phyloP scores from a whole-genome alignment of 92 coral and sea anemone genomes.

The Paramuricea clavata region DNA sequence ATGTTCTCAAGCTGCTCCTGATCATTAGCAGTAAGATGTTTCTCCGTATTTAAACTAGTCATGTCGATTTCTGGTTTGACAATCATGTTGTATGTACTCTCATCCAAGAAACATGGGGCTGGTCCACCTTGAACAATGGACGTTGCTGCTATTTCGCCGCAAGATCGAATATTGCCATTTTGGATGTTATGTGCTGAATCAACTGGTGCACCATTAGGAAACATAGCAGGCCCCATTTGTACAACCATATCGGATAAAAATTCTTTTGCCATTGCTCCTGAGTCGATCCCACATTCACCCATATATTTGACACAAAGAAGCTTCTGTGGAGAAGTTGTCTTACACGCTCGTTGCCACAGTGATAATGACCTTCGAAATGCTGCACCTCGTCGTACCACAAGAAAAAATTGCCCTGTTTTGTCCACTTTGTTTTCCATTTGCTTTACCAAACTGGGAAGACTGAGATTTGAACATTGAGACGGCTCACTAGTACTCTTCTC shows the following conservation, averaged over 20 bases:
- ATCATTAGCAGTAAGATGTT: slow-evolving; percentile 75
- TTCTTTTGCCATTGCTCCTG: slow-evolving; percentile 40
- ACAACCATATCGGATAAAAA: slow-evolving; percentile 57
- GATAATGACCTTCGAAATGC: slow-evolving; percentile 62
- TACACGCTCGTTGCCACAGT: slow-evolving; percentile 67
- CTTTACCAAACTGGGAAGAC: slow-evolving; percentile 54
- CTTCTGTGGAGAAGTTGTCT: slow-evolving; percentile 56
- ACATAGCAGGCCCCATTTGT: slow-evolving; percentile 51
- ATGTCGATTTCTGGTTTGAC: slow-evolving; percentile 59
- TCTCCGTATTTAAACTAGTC: slow-evolving; percentile 55
- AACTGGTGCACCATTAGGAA: slow-evolving; percentile 73
- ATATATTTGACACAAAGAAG: neutral
- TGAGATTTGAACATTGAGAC: neutral
- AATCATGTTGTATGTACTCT: slow-evolving; percentile 64
- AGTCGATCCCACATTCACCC: neutral
- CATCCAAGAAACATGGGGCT: slow-evolving; percentile 67
- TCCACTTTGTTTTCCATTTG: slow-evolving; percentile 47
- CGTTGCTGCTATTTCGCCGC: slow-evolving; percentile 76
- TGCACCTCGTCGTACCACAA: slow-evolving; percentile 56
- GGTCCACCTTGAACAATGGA: slow-evolving; percentile 76
- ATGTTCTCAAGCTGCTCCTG: slow-evolving; percentile 53
- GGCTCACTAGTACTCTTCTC: neutral
- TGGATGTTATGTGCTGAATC: slow-evolving; percentile 66
- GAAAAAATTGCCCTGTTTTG: slow-evolving; percentile 53
- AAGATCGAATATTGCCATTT: slow-evolving; percentile 70